These are phyloP conservation scores for Ochropleura plecta DNA, from an alignment of 2,888 invertebrate genomes.

Conservation along the genomic window DNA sequence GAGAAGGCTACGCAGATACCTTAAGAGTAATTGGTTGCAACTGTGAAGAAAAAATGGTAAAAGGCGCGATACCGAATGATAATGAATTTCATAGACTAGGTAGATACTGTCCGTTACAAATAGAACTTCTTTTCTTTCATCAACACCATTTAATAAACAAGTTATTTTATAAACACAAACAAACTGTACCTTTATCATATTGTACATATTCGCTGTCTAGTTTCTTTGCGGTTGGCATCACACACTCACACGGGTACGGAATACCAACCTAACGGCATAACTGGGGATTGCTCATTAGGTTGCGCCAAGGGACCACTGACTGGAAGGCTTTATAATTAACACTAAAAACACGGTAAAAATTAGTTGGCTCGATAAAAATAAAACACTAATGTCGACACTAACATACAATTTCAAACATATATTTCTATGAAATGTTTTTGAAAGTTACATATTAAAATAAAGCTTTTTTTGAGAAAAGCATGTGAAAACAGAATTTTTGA, in stretches of 20 bases:
- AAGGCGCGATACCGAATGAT: background rate
- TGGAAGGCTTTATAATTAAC: constrained; percentile 14
- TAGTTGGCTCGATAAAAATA: no score
- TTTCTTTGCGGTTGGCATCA: constrained; percentile 32
- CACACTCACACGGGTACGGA: background rate
- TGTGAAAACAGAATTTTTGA: no score
- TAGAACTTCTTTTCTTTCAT: background rate
- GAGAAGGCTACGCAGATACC: no score
- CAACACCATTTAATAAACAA: background rate
- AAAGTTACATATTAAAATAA: no score
- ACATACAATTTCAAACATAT: no score
- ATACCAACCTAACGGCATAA: constrained; percentile 47
- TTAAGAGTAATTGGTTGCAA: background rate
- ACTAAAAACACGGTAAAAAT: no score
- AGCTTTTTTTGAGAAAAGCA: no score
- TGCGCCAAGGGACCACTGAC: constrained; percentile 17
- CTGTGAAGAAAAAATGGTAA: background rate
- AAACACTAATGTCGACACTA: no score
- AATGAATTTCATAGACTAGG: background rate
- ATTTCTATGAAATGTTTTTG: no score
- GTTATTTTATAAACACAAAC: background rate
- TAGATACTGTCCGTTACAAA: background rate
- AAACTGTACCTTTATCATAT: background rate
- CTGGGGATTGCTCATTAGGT: constrained; percentile 37
- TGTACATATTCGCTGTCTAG: background rate